Base-by-base conservation (phyloP, 2,888 invertebrate species). In the Ditylenchus weischeri region DNA sequence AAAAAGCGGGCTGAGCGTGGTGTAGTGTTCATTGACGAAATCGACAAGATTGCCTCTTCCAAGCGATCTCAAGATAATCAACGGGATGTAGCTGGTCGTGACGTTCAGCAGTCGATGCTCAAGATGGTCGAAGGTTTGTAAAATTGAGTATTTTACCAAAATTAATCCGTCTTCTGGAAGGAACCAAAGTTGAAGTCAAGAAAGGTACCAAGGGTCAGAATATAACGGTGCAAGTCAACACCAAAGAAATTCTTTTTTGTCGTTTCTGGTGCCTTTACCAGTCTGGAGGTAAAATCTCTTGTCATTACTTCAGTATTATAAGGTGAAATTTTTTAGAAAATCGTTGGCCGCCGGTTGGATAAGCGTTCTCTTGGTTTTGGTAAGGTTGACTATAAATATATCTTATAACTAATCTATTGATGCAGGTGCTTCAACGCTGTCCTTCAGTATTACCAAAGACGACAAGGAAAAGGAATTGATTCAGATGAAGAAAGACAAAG, bases 171-270 rank as follows among this genome's bases (percentile, higher is more conserved):
- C 19, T 57, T 23, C 15, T 57, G 2, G 49, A 69, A 35, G 68
- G 68, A 7, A 38, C 58, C 10, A 62, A 68, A 23, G 23, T 54
- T 11, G 29, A 29, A 54, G 23, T 54, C 54, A 21, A 54, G 54
- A 54, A 54, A 7, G 21, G 54, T 18, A 10, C 54, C 54, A 23
- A 43, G 11, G 43, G 43, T 43, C 43, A 43, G 15, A 43, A 43
- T 15, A 8, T 54, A 7, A 21, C 58, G 0, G 90, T 95, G 43
- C 92, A 93, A 83, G 92, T 98, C 0, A 96, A 98, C 85, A 98
- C 98, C 49, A 95, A 95, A 58, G 96, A 98, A 85, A 96, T 98
- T 72, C 87, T 98, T 59, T n/a, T 98, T 98, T 86, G 93, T 98
- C 10, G 95, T 93, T 4, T 95, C 95, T 75, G 98, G 98, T 10